A percentile compares a stretch with the other conserved stretches of the same genome.
Evolutionary conservation across 2,113 vertebrate genomes (phyloP).

Genomic region (Benitochromis conjunctus): DNA sequence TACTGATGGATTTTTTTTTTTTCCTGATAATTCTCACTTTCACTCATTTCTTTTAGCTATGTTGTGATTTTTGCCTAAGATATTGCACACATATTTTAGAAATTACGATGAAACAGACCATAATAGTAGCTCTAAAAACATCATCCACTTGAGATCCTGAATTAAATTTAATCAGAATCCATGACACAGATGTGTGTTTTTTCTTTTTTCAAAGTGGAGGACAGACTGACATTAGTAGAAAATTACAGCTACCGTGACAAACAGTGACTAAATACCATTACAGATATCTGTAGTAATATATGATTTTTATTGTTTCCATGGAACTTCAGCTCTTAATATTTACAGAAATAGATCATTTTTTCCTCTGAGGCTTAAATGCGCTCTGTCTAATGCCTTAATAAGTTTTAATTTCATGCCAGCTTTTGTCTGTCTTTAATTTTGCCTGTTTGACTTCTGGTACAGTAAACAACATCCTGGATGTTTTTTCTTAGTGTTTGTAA

Average conservation of each 20-base stretch:
- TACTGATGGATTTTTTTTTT: background rate
- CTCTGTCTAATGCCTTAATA: conserved; percentile 16
- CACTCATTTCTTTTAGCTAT: background rate
- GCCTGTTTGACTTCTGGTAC: background rate
- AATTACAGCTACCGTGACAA: background rate
- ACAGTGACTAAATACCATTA: background rate
- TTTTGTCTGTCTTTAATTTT: conserved; percentile 26
- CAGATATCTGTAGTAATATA: background rate
- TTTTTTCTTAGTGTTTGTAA: background rate
- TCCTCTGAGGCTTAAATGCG: background rate
- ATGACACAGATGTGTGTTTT: background rate
- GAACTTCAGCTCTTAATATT: background rate
- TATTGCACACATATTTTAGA: background rate
- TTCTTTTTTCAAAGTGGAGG: background rate
- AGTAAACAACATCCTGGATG: background rate
- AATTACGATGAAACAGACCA: background rate
- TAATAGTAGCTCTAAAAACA: background rate
- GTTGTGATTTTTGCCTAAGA: background rate
- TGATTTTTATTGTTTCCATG: background rate
- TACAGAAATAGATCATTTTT: background rate
- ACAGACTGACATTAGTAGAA: background rate
- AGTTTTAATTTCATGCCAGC: conserved; percentile 54
- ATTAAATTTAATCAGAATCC: background rate
- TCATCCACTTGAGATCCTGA: background rate
- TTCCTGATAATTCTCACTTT: background rate